Evolutionary conservation across 1,140 invertebrate species (phyloP).

Genomic region (Euwallacea similis): DNA sequence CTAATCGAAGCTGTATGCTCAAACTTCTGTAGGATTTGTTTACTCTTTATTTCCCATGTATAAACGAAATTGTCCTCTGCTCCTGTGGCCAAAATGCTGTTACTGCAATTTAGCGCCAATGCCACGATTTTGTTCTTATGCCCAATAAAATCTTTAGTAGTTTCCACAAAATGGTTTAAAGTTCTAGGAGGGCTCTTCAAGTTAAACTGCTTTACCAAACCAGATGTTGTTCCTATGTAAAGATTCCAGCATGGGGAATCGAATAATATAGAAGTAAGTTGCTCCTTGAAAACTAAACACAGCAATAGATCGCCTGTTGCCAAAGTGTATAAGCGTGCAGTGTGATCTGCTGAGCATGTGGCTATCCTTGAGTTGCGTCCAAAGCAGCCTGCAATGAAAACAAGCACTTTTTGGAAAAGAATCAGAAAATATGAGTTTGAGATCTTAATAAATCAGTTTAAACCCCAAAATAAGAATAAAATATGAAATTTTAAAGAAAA

Average conservation of each 20-base stretch:
- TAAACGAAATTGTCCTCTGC: slow-evolving; percentile 72
- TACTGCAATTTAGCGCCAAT: slow-evolving; percentile 71
- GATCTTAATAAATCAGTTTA: no score
- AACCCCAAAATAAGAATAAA: no score
- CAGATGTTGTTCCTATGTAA: slow-evolving; percentile 72
- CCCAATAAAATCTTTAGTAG: slow-evolving; percentile 58
- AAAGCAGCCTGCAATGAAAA: slow-evolving; percentile 37
- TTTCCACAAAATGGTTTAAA: slow-evolving; percentile 66
- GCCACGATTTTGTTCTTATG: slow-evolving; percentile 70
- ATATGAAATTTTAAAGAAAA: no score
- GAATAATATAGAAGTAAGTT: slow-evolving; percentile 69
- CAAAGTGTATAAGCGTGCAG: slow-evolving; percentile 80
- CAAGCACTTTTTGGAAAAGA: no score
- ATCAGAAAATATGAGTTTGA: no score
- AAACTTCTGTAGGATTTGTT: slow-evolving; percentile 70
- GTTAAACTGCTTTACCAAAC: slow-evolving; percentile 69
- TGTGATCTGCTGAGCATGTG: slow-evolving; percentile 79
- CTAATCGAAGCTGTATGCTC: slow-evolving; percentile 72
- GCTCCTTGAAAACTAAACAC: slow-evolving; percentile 72
- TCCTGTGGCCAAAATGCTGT: slow-evolving; percentile 70
- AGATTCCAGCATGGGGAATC: slow-evolving; percentile 70
- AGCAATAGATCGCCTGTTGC: slow-evolving; percentile 66
- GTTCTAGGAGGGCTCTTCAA: slow-evolving; percentile 66
- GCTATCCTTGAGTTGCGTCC: slow-evolving; percentile 68
- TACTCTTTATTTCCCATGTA: slow-evolving; percentile 77